A percentile compares a stretch with the other conserved stretches of the same genome.
Evolutionary conservation across 2,113 vertebrate genomes (phyloP).

Genomic region (Rhinolophus ferrumequinum): DNA sequence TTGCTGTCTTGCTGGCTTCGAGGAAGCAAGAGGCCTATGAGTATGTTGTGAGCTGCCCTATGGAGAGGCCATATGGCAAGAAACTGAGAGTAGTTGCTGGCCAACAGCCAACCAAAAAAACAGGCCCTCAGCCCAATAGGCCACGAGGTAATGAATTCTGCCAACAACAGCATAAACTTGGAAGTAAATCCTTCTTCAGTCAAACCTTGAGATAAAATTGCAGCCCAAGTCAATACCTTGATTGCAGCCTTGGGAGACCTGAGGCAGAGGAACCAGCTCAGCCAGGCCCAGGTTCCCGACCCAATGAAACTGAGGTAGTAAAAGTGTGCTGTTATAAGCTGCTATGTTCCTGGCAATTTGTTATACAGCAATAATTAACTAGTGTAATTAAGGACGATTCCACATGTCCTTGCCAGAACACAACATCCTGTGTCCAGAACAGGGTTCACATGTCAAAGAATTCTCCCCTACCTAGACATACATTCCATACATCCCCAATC

Average conservation of each 20-base stretch:
- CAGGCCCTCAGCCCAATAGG: neutral
- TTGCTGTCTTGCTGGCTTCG: neutral
- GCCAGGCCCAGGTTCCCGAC: neutral
- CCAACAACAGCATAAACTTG: rapidly evolving
- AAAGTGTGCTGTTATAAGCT: neutral
- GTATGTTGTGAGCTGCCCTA: neutral
- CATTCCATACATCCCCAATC: neutral
- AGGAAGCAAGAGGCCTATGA: neutral
- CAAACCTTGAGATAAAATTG: neutral
- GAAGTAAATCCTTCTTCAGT: neutral
- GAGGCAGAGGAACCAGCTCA: neutral
- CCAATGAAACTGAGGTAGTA: neutral
- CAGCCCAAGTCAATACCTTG: neutral
- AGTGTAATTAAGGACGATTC: neutral
- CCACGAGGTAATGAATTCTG: neutral
- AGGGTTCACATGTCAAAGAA: neutral
- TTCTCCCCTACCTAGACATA: neutral
- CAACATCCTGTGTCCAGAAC: neutral
- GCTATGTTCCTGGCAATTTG: neutral
- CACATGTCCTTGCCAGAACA: neutral
- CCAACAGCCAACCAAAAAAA: neutral
- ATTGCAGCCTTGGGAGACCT: neutral
- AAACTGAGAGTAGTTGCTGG: neutral
- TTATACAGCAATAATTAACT: neutral
- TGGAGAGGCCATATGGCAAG: neutral